Percentiles rank a stretch among this genome's conserved stretches.
Conservation (phyloP, 2,113 vertebrate genomes). For the human (Homo sapiens) region DNA sequence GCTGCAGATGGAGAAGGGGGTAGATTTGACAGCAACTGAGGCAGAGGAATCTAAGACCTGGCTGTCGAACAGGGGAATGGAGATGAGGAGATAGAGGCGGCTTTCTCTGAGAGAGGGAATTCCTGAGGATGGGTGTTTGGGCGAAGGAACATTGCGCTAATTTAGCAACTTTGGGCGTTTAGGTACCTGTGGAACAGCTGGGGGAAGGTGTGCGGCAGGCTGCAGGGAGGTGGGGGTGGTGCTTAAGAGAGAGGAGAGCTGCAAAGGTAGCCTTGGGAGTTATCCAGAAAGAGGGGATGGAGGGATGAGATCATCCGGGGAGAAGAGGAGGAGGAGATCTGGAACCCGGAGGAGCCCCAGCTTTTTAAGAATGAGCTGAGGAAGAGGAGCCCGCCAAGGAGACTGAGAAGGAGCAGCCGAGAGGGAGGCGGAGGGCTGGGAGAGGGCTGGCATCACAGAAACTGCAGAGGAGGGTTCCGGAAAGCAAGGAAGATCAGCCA, state of each 20-base stretch:
- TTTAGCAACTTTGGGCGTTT: neutral
- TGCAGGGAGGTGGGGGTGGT: accelerated
- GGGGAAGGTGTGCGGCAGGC: neutral
- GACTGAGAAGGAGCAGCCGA: neutral
- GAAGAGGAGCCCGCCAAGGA: neutral
- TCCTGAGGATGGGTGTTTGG: neutral
- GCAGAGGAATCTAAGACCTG: too few species aligned
- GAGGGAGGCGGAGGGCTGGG: neutral
- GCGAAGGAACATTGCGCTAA: neutral
- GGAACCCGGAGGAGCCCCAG: neutral
- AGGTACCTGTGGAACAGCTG: neutral
- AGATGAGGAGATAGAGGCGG: neutral
- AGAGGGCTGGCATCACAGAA: neutral
- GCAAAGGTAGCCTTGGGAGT: neutral
- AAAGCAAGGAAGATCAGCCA: neutral
- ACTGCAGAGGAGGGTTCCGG: neutral
- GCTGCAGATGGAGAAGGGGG: neutral
- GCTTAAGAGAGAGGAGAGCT: neutral
- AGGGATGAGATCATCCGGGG: neutral
- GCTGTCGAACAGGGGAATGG: accelerated
- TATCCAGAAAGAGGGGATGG: neutral
- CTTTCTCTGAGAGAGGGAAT: neutral
- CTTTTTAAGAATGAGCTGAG: neutral
- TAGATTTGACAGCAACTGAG: neutral
- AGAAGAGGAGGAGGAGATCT: neutral